Base-by-base conservation (phyloP, 2,797 vertebrate species). In the Hydrolagus colliei region DNA sequence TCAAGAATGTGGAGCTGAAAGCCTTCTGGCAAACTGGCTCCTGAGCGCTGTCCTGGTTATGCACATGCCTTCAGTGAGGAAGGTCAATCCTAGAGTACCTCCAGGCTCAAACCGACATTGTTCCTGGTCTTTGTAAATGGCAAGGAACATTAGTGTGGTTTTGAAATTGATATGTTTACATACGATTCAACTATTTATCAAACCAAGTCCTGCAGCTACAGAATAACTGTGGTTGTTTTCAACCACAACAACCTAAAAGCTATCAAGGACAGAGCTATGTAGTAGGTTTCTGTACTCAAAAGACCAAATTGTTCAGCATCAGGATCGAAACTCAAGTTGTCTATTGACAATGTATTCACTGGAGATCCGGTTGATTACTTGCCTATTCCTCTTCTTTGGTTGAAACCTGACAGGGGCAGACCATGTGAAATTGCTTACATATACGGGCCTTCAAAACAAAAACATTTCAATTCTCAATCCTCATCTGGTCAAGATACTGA, bases 161-260 rank as follows among this genome's bases (percentile, higher is more conserved):
- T 86, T 86, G 88, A 89, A 90, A 89, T 87, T 87, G 87, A 90
- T 90, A 87, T 90, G 88, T 90, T 89, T 89, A 89, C 87, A 88
- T 87, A 88, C 18, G 59, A 75, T 68, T 9, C 87, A 87, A 88
- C 88, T 87, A 88, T 89, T 89, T 88, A 89, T 89, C 87, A 86
- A 86, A 87, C 84, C 82, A 78, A 88, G 75, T 88, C 73, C 87
- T 86, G 78, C 86, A 88, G 88, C 87, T 87, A 89, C 87, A 86
- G 86, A 88, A 86, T 86, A 86, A 86, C 87, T 88, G 88, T 88
- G 87, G 77, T 87, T 87, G 86, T 86, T 89, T 88, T 84, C 79
- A 84, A 68, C 85, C 86, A 86, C 86, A 87, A 86, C 87, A 86
- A 75, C 86, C 62, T 74, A 82, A 82, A 86, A 86, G 82, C 73